Percentiles rank a stretch among this genome's conserved stretches.
Evolutionary conservation across 2,797 vertebrate species (phyloP).

Genomic region (Cercopithecus neglectus): DNA sequence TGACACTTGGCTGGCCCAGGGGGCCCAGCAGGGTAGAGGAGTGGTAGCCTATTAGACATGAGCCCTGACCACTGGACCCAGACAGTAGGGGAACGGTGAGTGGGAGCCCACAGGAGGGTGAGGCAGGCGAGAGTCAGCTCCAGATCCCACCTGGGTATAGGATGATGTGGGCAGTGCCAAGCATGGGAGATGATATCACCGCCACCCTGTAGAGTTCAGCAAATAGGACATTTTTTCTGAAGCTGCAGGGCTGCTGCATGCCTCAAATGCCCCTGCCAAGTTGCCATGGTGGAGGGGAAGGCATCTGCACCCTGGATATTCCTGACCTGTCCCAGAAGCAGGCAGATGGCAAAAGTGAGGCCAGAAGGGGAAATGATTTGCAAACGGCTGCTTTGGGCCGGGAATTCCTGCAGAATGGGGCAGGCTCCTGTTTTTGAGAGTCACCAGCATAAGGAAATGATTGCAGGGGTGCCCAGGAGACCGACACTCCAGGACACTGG

Average conservation of each 20-base stretch:
- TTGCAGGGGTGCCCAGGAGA: background rate
- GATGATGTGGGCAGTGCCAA: background rate
- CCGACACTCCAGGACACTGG: background rate
- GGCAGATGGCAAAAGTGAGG: background rate
- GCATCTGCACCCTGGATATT: accelerated
- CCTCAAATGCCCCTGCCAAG: too few species aligned
- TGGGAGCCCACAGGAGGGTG: background rate
- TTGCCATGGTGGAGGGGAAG: accelerated
- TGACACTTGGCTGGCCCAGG: background rate
- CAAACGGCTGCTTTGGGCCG: background rate
- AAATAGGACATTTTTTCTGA: background rate
- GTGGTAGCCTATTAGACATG: background rate
- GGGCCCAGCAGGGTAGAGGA: background rate
- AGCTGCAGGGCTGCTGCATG: background rate
- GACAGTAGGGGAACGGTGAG: background rate
- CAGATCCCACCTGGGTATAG: background rate
- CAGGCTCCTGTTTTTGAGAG: background rate
- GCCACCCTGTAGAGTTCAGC: background rate
- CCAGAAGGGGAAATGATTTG: background rate
- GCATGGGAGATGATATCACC: background rate
- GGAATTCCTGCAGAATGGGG: background rate
- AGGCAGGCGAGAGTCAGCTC: background rate
- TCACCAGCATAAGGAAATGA: background rate
- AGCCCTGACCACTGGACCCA: background rate
- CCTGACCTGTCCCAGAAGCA: background rate